Conservation (phyloP, 2,113 vertebrate genomes). For the Mungos mungo region DNA sequence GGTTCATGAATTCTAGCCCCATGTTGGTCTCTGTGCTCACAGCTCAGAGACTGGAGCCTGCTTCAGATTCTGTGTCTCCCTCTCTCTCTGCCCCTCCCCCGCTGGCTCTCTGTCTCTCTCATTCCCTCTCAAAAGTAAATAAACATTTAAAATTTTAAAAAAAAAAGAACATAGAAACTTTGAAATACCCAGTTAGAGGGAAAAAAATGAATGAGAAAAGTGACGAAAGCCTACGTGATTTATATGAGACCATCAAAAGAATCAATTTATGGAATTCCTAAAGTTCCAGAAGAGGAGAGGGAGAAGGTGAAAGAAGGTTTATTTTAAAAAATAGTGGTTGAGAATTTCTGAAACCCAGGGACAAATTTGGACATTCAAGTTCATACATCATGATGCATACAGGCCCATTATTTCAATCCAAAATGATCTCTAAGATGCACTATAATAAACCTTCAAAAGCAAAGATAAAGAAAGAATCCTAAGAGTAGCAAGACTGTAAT, state of each 20-base stretch:
- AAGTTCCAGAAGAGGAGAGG: background rate
- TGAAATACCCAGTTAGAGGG: background rate
- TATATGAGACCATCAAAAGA: background rate
- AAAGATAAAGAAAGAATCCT: background rate
- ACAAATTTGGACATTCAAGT: background rate
- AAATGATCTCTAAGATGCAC: background rate
- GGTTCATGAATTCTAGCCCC: too few relatives aligned
- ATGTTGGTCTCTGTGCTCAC: too few relatives aligned
- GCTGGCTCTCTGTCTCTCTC: too few relatives aligned
- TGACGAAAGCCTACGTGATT: background rate
- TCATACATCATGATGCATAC: background rate
- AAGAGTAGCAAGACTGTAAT: background rate
- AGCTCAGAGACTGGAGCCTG: too few relatives aligned
- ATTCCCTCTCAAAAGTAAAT: too few relatives aligned
- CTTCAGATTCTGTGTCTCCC: too few relatives aligned
- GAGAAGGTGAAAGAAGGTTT: background rate
- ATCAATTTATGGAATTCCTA: background rate
- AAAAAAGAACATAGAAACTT: background rate
- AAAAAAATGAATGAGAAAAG: background rate
- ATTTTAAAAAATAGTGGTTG: background rate
- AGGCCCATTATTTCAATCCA: background rate
- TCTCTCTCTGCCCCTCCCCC: too few relatives aligned
- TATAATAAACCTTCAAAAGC: background rate
- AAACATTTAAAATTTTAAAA: too few relatives aligned
- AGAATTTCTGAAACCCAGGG: background rate